Conservation (phyloP, 2,888 invertebrate species). For the Apotomis capreana region DNA sequence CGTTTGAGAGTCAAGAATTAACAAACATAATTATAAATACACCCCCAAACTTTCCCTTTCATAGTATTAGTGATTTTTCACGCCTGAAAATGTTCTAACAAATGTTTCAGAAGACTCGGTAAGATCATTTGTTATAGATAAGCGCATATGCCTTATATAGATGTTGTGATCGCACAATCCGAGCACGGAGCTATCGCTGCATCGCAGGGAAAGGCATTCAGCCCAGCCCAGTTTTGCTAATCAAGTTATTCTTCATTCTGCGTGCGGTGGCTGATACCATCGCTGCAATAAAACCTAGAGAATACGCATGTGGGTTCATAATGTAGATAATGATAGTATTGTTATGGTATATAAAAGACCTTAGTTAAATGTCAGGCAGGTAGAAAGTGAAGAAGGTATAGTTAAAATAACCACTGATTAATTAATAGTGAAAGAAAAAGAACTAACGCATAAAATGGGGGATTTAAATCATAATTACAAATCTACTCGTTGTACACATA, state of each 20-base stretch:
- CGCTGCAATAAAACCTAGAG: constrained; percentile 5
- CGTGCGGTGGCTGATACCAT: constrained; percentile 16
- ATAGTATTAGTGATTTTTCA: neutral
- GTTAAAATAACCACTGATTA: neutral
- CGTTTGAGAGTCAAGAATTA: no score
- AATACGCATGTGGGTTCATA: neutral
- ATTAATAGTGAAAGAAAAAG: neutral
- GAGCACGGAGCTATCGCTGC: constrained; percentile 29
- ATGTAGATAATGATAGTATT: neutral
- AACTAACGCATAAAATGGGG: no score
- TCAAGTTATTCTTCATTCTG: constrained; percentile 38
- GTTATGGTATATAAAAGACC: neutral
- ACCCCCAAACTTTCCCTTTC: no score
- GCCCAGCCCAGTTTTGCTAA: constrained; percentile 36
- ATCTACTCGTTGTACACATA: no score
- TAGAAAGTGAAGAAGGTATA: neutral
- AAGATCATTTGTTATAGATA: constrained; percentile 11
- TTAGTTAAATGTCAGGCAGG: neutral
- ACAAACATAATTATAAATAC: no score
- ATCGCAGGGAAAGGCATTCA: constrained; percentile 34
- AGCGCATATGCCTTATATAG: constrained; percentile 14
- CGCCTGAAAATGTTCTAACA: neutral
- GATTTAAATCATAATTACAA: no score
- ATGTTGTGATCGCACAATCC: constrained; percentile 17
- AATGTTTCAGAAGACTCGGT: neutral